Base-by-base conservation (phyloP, 2,888 invertebrate genomes). In the Ornithoptera priamus region DNA sequence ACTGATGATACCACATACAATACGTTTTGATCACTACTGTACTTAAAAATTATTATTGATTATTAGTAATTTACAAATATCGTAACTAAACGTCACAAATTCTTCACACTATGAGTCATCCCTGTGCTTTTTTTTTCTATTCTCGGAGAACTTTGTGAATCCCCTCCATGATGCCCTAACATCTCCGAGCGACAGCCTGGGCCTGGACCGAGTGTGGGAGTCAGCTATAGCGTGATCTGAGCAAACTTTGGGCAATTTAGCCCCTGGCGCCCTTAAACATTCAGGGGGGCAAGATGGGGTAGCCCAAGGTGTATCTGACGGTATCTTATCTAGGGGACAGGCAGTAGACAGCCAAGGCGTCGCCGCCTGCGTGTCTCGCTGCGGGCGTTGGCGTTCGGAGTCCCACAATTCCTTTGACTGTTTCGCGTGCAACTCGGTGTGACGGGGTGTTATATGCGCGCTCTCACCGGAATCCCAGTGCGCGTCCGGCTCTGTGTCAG, bases 401-500 rank as follows among this genome's bases (percentile, higher is more conserved):
- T 60, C 60, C 60, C 60, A 60, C 17, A 36, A 5, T 60, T 10
- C 18, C 2, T 36, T 8, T 7, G 36, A 15, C 18, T 36, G 36
- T 39, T 65, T 18, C 46, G 0, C 10, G 30, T 50, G 10, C 5
- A 42, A 20, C 30, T 30, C 61, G 63, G 42, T 18, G 65, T n/a
- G 58, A 12, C 8, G 30, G 70, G 63, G 42, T 46, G 46, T n/a
- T 24, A 39, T 36, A 36, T 42, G 56, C 62, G 61, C 53, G 70
- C 60, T 92, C 95, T 95, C 94, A 96, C 96, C 96, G 83, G 96
- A 96, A 92, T 96, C 96, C 96, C 96, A 96, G 85, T 94, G 94
- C 80, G 93, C 94, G 78, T 89, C 88, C 75, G 85, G 81, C 81
- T 87, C 85, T 73, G 83, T 78, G 86, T 90, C 88, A 75, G 84